phyloP scores from a whole-genome alignment of 2,113 vertebrate genomes.

The Melanerpes aurifrons region DNA sequence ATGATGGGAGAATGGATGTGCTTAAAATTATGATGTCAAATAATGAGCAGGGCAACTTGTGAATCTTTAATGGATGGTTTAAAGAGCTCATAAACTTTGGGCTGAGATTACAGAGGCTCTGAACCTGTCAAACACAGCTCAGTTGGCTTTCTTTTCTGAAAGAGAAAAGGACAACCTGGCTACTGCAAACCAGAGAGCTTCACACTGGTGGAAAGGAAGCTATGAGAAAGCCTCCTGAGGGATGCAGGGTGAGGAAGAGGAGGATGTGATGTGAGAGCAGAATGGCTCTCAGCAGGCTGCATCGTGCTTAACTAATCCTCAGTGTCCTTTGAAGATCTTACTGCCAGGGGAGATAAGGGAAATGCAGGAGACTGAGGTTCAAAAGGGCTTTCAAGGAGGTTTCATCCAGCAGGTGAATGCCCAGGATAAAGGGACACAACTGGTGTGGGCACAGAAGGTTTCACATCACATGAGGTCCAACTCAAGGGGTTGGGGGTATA shows the following conservation, averaged over 20 bases:
- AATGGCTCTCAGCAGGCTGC: neutral
- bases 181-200: neutral
- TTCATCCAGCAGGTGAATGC: accelerated
- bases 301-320: neutral
- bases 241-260: neutral
- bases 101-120: neutral
- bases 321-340: neutral
- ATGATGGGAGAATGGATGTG: neutral
- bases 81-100: slow-evolving; percentile 37
- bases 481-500: accelerated
- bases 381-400: neutral
- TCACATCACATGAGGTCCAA: accelerated
- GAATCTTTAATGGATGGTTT: neutral
- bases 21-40: neutral
- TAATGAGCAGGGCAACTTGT: neutral
- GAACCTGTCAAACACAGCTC: neutral
- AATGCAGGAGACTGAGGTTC: neutral
- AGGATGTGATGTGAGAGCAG: neutral
- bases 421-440: neutral
- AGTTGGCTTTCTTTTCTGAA: no score
- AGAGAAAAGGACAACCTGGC: neutral
- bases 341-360: neutral
- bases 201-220: neutral
- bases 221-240: neutral
- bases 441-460: neutral